These are phyloP conservation scores for Zeuzera pyrina DNA, from an alignment of 2,888 invertebrate genomes.

Conservation along the genomic window DNA sequence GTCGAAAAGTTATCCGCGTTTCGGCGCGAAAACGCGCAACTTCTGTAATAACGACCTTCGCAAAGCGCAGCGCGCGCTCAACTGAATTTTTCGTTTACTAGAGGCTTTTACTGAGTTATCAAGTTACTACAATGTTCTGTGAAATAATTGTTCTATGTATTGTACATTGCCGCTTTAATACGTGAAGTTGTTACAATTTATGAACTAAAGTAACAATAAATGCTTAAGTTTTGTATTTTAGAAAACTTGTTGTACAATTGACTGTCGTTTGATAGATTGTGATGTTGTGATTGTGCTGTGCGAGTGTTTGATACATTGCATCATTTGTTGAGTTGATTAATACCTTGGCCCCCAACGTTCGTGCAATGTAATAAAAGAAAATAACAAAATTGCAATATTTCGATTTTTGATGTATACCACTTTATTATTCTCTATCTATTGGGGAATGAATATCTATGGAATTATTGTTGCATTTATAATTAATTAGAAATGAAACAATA, in stretches of 20 bases:
- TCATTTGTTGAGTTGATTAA: not conserved
- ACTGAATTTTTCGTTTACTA: slow-evolving; percentile 30
- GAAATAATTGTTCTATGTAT: not conserved
- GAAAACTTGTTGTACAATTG: too few relatives aligned
- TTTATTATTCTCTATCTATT: too few relatives aligned
- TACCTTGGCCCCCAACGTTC: not conserved
- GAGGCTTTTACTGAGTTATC: not conserved
- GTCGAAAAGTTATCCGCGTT: slow-evolving; percentile 30
- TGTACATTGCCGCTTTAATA: slow-evolving; percentile 1
- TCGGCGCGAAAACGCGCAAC: slow-evolving; percentile 40
- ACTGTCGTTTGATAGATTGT: too few relatives aligned
- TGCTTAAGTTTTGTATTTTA: too few relatives aligned
- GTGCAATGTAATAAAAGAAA: slow-evolving; percentile 1
- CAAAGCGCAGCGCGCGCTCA: slow-evolving; percentile 36
- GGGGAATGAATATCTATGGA: too few relatives aligned
- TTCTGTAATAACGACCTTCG: slow-evolving; percentile 23
- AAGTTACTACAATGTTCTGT: not conserved
- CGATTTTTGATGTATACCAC: too few relatives aligned
- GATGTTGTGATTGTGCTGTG: too few relatives aligned
- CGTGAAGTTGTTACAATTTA: not conserved
- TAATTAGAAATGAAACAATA: too few relatives aligned
- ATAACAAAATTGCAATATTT: slow-evolving; percentile 10
- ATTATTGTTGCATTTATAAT: too few relatives aligned
- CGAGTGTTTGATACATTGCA: too few relatives aligned
- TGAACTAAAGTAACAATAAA: not conserved